phyloP scores from a whole-genome alignment of 92 coral and sea anemone species.

The Umimayanthus chanpuru region DNA sequence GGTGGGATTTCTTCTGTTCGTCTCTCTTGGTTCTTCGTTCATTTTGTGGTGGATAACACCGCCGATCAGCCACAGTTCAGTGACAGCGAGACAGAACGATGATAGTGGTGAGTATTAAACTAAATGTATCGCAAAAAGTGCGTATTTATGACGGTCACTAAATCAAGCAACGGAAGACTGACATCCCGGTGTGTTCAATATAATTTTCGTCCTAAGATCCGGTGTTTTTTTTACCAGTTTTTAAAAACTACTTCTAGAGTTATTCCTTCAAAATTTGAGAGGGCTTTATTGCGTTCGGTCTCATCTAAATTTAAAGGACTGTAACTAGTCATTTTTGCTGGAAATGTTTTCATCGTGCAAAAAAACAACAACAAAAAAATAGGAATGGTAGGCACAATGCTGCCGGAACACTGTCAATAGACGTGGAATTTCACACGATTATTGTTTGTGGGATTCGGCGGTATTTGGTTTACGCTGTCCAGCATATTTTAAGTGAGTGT shows the following conservation, averaged over 20 bases:
- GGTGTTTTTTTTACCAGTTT: no score
- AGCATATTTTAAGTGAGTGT: neutral
- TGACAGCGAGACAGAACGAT: neutral
- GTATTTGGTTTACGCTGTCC: neutral
- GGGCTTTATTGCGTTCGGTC: no score
- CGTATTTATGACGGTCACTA: no score
- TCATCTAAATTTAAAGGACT: no score
- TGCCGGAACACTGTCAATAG: neutral
- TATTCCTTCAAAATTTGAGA: no score
- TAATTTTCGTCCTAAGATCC: no score
- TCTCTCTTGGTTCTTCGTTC: slow-evolving; percentile 9
- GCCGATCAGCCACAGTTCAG: slow-evolving; percentile 1
- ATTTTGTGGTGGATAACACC: slow-evolving; percentile 43
- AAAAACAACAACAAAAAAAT: no score
- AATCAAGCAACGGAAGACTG: neutral
- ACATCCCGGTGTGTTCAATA: neutral
- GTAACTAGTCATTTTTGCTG: no score
- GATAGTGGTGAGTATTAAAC: neutral
- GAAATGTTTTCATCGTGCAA: neutral
- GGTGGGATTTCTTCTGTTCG: slow-evolving; percentile 8
- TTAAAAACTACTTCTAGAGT: no score
- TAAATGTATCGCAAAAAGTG: neutral
- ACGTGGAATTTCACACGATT: neutral
- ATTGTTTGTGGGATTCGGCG: neutral
- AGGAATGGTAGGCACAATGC: neutral